These are phyloP conservation scores for Selenia dentaria DNA, from an alignment of 2,888 invertebrate genomes.

Conservation along the genomic window DNA sequence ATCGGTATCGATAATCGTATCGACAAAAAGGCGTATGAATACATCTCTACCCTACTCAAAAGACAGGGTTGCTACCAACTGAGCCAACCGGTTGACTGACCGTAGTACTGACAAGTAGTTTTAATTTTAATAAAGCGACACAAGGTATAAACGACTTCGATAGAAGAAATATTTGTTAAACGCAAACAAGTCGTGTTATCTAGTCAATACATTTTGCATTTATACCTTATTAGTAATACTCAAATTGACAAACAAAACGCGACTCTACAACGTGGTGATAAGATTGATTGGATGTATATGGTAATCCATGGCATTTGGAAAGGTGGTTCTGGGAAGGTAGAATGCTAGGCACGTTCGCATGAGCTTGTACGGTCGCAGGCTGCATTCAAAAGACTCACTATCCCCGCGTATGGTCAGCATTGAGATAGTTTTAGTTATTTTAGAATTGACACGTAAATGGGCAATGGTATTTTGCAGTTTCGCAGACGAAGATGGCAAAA, in stretches of 20 bases:
- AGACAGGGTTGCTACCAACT: too few relatives aligned
- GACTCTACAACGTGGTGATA: conserved; percentile 43
- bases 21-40: too few relatives aligned
- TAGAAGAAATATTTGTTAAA: too few relatives aligned
- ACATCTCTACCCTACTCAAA: too few relatives aligned
- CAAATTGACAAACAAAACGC: neutral
- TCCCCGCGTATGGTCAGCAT: conserved; percentile 62
- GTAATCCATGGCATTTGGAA: conserved; percentile 43
- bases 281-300: conserved; percentile 34
- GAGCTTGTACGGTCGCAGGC: conserved; percentile 60
- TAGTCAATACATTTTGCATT: neutral
- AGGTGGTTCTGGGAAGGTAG: conserved; percentile 53
- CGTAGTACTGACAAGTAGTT: too few relatives aligned
- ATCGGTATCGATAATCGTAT: too few relatives aligned
- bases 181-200: too few relatives aligned
- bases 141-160: too few relatives aligned
- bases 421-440: conserved; percentile 69
- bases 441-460: conserved; percentile 49
- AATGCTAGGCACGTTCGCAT: conserved; percentile 66
- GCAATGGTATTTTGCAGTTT: conserved; percentile 25
- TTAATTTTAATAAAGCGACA: too few relatives aligned
- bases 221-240: conserved; percentile 3
- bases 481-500: neutral
- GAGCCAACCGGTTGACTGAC: too few relatives aligned
- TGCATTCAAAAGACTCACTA: conserved; percentile 58